phyloP scores from a whole-genome alignment of 2,113 vertebrate species.

The Mohoua ochrocephala region DNA sequence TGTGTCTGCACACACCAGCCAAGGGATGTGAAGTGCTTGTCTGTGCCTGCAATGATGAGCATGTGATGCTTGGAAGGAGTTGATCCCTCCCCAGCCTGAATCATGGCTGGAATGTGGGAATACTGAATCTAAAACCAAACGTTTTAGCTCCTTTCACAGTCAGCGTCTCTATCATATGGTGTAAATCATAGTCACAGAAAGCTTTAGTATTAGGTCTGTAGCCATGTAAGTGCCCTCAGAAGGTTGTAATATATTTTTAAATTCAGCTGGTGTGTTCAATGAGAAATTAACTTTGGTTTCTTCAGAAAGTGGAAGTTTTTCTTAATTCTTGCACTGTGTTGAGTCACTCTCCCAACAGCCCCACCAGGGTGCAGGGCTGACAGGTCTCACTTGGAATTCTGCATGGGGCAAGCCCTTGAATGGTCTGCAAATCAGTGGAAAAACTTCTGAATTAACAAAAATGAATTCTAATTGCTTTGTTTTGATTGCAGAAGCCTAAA shows the following conservation, averaged over 20 bases:
- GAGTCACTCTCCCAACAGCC: background rate
- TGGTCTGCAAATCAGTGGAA: background rate
- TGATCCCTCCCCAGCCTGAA: background rate
- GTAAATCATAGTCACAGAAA: background rate
- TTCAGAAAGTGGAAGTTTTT: background rate
- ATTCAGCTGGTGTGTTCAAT: background rate
- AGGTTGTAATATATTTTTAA: background rate
- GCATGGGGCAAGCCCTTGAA: background rate
- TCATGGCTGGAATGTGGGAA: background rate
- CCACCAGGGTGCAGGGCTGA: background rate
- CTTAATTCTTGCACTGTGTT: background rate
- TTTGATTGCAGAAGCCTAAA: background rate
- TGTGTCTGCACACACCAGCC: background rate
- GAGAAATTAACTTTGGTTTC: background rate
- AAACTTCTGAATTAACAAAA: background rate
- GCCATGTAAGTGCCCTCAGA: background rate
- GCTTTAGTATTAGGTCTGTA: background rate
- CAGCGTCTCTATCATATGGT: background rate
- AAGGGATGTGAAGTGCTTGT: background rate
- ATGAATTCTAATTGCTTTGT: background rate
- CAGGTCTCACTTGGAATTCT: background rate
- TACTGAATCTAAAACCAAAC: background rate
- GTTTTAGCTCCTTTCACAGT: background rate
- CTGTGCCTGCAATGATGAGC: background rate
- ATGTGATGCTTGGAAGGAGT: background rate